A percentile compares a stretch with the other conserved stretches of the same genome.
Conservation (phyloP, 2,113 vertebrate genomes). For the Oriolus oriolus region DNA sequence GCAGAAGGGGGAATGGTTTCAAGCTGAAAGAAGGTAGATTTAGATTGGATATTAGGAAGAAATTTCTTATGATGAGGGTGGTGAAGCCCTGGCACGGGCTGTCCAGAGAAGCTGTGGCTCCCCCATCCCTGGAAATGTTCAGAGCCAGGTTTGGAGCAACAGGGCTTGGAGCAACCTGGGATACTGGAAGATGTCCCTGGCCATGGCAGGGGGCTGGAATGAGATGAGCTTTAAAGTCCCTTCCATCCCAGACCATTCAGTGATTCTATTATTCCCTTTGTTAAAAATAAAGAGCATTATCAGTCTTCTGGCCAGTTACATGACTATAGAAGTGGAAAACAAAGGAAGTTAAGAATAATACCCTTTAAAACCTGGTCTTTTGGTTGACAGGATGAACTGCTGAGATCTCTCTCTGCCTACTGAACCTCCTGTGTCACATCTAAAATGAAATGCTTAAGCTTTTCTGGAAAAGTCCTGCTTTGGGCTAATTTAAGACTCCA, state of each 20-base stretch:
- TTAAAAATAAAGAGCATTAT: neutral
- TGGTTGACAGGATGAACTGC: neutral
- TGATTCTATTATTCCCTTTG: neutral
- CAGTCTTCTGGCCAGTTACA: neutral
- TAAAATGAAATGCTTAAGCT: neutral
- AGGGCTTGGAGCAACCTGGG: neutral
- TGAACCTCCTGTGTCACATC: neutral
- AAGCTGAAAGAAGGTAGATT: neutral
- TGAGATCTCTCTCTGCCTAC: neutral
- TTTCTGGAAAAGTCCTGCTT: neutral
- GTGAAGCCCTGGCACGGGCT: accelerated
- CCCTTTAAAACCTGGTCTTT: neutral
- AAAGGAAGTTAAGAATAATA: neutral
- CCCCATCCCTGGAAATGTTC: neutral
- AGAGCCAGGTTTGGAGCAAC: neutral
- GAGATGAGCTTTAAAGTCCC: neutral
- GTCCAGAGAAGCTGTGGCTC: neutral
- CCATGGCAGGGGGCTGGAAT: neutral
- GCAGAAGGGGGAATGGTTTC: neutral
- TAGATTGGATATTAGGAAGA: neutral
- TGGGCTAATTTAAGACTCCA: neutral
- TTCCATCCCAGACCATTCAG: neutral
- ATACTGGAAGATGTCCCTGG: accelerated
- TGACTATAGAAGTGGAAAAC: neutral
- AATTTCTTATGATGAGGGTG: neutral